Evolutionary conservation across 2,888 invertebrate genomes (phyloP).

Genomic region (Boloria euphrosyne): DNA sequence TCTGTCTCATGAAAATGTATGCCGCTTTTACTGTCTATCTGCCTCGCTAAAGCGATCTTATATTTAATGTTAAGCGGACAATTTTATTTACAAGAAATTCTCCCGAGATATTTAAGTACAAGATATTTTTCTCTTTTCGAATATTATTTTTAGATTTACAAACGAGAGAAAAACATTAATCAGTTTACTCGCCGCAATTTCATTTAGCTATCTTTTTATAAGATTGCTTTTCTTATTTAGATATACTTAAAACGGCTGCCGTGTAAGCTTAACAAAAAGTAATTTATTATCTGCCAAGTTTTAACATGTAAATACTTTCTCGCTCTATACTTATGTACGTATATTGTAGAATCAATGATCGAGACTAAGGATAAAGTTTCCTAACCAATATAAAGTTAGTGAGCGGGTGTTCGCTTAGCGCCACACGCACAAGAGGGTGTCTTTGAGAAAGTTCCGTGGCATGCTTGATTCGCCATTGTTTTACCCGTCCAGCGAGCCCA

Average conservation of each 20-base stretch:
- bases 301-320: slow-evolving; percentile 17
- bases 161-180: slow-evolving; percentile 50
- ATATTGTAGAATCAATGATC: slow-evolving; percentile 51
- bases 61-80: slow-evolving; percentile 70
- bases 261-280: slow-evolving; percentile 4
- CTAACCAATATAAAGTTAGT: slow-evolving; percentile 77
- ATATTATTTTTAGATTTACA: slow-evolving; percentile 59
- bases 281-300: slow-evolving; percentile 19
- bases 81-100: slow-evolving; percentile 65
- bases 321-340: slow-evolving; percentile 21
- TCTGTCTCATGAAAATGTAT: slow-evolving; percentile 71
- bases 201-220: slow-evolving; percentile 34
- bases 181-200: slow-evolving; percentile 45
- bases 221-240: slow-evolving; percentile 8
- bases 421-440: slow-evolving; percentile 77
- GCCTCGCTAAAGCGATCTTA: slow-evolving; percentile 69
- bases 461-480: slow-evolving; percentile 80
- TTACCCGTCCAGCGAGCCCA: slow-evolving; percentile 64
- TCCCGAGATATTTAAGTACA: slow-evolving; percentile 54
- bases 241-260: slow-evolving; percentile 3
- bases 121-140: slow-evolving; percentile 48
- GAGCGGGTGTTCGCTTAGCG: slow-evolving; percentile 68
- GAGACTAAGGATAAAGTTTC: slow-evolving; percentile 67
- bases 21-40: slow-evolving; percentile 70
- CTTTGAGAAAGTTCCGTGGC: slow-evolving; percentile 77